phyloP scores from a whole-genome alignment of 2,113 vertebrate species.

The Rafetus swinhoei region DNA sequence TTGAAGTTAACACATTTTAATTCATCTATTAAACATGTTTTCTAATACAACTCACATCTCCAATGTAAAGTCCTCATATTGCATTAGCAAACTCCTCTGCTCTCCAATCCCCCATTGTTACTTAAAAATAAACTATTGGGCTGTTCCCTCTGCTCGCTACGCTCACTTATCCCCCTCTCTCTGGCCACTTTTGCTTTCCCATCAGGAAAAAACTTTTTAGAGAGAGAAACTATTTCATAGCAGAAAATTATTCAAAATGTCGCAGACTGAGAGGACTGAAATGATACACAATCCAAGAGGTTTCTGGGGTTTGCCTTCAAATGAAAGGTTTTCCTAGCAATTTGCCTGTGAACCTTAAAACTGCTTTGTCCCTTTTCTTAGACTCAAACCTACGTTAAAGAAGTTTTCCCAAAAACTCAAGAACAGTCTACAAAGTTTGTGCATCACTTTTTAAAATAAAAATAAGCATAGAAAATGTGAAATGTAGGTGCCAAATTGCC shows the following conservation, averaged over 20 bases:
- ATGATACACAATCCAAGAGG: neutral
- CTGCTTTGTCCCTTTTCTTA: accelerated
- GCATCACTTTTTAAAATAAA: neutral
- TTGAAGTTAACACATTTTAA: neutral
- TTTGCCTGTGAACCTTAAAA: neutral
- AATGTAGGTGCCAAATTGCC: neutral
- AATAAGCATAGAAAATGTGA: neutral
- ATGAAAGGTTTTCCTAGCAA: neutral
- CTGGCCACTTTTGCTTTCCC: too few relatives aligned
- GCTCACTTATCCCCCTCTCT: too few relatives aligned
- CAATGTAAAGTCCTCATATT: neutral
- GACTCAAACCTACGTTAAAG: neutral
- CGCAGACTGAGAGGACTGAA: neutral
- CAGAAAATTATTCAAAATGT: neutral
- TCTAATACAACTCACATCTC: neutral
- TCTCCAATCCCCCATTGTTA: neutral
- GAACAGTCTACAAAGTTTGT: accelerated
- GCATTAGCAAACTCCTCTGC: neutral
- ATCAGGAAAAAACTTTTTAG: too few relatives aligned
- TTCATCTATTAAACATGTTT: neutral
- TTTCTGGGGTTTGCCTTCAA: neutral
- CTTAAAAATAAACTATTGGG: neutral
- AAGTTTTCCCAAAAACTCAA: neutral
- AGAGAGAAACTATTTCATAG: too few relatives aligned
- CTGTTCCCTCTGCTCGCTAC: too few relatives aligned